Evolutionary conservation across 2,797 vertebrate species (phyloP), one percentile per base, ranked within the genome.

Genomic region (Sciurus vulgaris): DNA sequence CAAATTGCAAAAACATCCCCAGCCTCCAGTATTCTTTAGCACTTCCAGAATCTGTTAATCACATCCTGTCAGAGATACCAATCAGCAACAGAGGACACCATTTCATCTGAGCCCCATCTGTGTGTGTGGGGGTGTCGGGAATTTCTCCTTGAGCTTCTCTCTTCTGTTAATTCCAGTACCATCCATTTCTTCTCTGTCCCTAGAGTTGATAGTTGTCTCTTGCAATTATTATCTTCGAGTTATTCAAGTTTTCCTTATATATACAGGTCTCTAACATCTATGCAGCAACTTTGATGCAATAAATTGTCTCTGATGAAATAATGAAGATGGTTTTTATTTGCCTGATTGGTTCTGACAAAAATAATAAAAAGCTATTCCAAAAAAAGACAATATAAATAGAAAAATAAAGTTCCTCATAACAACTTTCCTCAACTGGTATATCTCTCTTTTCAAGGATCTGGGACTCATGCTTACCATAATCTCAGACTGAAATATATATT

Each of bases 381-480:
- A 91, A 91, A 44, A 86, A 85, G 3, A 3, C 15, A 92, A 20
- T 61, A 49, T 3, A 86, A 96, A 78, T 33, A 65, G 49, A 86
- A 83, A 87, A 76, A 20, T 49, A 83, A 72, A 93, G 81, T 33
- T 47, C 11, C 72, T 89, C 22, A 35, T 49, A 2, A 49, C 22
- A 33, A n/a, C 5, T 24, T 49, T 63, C 1, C 7, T 91, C 51
- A 61, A 20, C 17, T 89, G 33, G 4, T 35, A 70, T 30, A 86
- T 67, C 3, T 33, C 51, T 67, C 56, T 88, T 47, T 86, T 30
- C 35, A 77, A 41, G 4, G 20, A 86, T 74, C 17, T 81, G 3
- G 59, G n/a, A 65, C 8, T 30, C 10, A 61, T 38, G 20, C 33
- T 51, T 82, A 17, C 54, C 33, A 20, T 72, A 35, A 44, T 20